A percentile compares a stretch with the other conserved stretches of the same genome.
phyloP scores from a whole-genome alignment of 2,797 vertebrate species.

The Pantherophis vulpinus region DNA sequence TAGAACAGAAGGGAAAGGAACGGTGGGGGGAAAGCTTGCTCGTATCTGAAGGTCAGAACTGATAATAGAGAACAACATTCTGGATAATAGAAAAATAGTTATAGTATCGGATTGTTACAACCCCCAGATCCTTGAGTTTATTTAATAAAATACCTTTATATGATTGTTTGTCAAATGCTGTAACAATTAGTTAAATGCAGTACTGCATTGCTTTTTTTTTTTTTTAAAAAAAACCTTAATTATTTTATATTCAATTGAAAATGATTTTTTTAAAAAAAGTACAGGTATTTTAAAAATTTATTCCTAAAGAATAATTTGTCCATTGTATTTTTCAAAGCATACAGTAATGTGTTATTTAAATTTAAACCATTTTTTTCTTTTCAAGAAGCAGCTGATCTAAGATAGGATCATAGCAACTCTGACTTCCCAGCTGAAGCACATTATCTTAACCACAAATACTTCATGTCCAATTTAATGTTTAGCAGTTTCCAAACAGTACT shows the following conservation, averaged over 20 bases:
- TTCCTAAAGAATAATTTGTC: background rate
- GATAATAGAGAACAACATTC: background rate
- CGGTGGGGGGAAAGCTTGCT: too few relatives aligned
- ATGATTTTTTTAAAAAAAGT: background rate
- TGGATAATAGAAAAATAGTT: background rate
- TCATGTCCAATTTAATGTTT: background rate
- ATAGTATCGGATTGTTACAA: background rate
- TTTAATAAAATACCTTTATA: background rate
- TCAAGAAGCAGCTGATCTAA: background rate
- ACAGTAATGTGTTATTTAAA: background rate
- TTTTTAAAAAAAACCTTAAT: background rate
- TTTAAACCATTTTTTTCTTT: background rate
- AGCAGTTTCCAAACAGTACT: background rate
- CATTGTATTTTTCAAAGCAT: background rate
- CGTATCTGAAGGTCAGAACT: background rate
- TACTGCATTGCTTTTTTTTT: background rate
- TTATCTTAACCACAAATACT: too few relatives aligned
- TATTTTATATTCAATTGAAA: background rate
- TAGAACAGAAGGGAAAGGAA: background rate
- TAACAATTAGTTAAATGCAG: background rate
- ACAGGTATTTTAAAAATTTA: background rate
- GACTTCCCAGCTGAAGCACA: background rate
- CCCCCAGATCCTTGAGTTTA: background rate
- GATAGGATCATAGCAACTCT: background rate
- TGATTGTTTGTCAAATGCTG: background rate